Conservation (phyloP, 2,888 invertebrate species). For the Automeris io region DNA sequence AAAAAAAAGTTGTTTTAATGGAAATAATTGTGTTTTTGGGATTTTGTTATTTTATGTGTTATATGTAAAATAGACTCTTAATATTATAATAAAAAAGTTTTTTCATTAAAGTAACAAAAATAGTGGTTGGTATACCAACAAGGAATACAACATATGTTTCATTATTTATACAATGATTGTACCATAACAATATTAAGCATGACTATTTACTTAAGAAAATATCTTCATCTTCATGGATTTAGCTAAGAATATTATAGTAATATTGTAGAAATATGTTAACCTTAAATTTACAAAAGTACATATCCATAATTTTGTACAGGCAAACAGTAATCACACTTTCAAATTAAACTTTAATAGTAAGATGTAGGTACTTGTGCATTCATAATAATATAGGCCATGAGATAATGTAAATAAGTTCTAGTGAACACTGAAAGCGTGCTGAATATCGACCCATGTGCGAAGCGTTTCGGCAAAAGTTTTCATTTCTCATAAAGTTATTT, state of each 20-base stretch:
- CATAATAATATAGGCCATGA: no score
- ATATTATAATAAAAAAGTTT: no score
- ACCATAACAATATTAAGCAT: background rate
- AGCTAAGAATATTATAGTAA: background rate
- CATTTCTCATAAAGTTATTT: background rate
- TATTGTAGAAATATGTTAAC: background rate
- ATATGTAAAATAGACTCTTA: no score
- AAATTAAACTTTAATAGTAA: no score
- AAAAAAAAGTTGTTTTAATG: no score
- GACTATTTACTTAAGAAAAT: background rate
- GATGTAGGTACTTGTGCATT: no score
- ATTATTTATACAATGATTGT: background rate
- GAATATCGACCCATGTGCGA: constrained; percentile 51
- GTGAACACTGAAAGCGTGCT: constrained; percentile 3
- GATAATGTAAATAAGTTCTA: background rate
- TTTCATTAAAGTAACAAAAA: no score
- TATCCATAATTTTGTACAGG: no score
- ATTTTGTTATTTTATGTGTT: no score
- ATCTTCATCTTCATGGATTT: background rate
- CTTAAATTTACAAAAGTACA: background rate
- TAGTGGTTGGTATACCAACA: background rate
- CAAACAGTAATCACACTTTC: background rate
- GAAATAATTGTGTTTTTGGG: no score
- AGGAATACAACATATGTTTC: background rate
- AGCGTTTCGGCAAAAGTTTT: background rate